Evolutionary conservation across 2,888 invertebrate genomes (phyloP).

Genomic region (Auanema sp.): DNA sequence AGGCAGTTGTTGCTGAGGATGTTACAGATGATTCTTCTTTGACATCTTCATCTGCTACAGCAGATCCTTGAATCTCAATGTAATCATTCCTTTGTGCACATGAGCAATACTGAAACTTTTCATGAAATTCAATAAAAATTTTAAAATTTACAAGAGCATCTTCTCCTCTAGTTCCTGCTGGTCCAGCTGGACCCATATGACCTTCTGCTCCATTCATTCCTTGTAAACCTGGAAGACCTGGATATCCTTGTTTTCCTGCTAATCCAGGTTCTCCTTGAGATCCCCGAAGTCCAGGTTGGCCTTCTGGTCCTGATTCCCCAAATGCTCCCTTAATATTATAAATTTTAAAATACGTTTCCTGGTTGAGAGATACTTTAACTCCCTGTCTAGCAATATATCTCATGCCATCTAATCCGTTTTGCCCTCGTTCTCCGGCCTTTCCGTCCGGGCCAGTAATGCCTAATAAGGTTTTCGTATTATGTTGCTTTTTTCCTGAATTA

Average conservation of each 20-base stretch:
- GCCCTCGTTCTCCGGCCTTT: constrained; percentile 28
- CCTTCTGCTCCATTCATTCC: constrained; percentile 23
- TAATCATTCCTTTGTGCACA: constrained; percentile 26
- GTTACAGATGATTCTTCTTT: neutral
- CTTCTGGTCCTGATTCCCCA: constrained; percentile 34
- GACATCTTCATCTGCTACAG: neutral
- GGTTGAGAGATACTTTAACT: constrained; percentile 20
- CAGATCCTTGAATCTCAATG: constrained; percentile 12
- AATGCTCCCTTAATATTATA: constrained; percentile 24
- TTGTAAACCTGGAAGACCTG: constrained; percentile 18
- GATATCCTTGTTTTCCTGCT: constrained; percentile 16
- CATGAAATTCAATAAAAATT: neutral
- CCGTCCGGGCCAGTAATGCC: constrained; percentile 31
- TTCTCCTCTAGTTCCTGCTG: constrained; percentile 15
- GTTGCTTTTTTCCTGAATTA: constrained; percentile 1
- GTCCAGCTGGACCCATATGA: constrained; percentile 19
- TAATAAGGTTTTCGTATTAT: neutral
- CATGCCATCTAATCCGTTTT: constrained; percentile 34
- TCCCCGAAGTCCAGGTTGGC: constrained; percentile 33
- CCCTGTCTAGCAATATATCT: constrained; percentile 29
- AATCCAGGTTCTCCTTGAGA: constrained; percentile 9
- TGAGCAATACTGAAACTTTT: constrained; percentile 27
- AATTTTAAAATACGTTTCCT: neutral
- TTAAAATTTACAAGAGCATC: constrained; percentile 25
- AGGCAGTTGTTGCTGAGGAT: neutral